These are phyloP conservation scores for Amiota mariae DNA, from an alignment of 2,888 invertebrate genomes.

Conservation along the genomic window DNA sequence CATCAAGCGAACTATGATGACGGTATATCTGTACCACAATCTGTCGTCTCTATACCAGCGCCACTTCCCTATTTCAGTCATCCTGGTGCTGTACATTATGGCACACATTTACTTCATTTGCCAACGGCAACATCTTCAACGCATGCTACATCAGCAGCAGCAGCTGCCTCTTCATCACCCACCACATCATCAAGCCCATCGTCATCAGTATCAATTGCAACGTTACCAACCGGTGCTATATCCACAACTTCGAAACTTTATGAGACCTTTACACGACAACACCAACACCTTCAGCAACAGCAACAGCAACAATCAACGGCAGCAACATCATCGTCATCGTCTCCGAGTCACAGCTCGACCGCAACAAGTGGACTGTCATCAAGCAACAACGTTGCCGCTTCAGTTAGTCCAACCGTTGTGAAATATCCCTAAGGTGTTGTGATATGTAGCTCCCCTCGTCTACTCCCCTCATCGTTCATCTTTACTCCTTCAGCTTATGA, in stretches of 20 bases:
- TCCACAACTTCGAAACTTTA: constrained; percentile 13
- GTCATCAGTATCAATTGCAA: constrained; percentile 33
- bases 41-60: constrained; percentile 43
- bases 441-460: too few relatives aligned
- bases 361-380: constrained; percentile 22
- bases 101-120: constrained; percentile 68
- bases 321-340: background rate
- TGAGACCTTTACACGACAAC: constrained; percentile 33
- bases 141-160: constrained; percentile 48
- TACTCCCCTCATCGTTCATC: too few relatives aligned
- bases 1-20: background rate
- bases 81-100: constrained; percentile 67
- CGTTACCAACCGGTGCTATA: constrained; percentile 33
- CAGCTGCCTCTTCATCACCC: constrained; percentile 39
- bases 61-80: constrained; percentile 63
- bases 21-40: constrained; percentile 29
- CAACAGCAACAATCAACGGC: constrained; percentile 2
- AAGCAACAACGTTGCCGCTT: constrained; percentile 28
- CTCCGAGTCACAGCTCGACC: constrained; percentile 16
- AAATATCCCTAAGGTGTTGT: constrained; percentile 61
- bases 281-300: background rate
- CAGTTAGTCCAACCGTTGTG: constrained; percentile 53
- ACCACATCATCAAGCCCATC: background rate
- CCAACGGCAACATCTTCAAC: constrained; percentile 43
- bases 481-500: background rate